phyloP scores from a whole-genome alignment of 2,797 vertebrate genomes.

The Capromys pilorides region DNA sequence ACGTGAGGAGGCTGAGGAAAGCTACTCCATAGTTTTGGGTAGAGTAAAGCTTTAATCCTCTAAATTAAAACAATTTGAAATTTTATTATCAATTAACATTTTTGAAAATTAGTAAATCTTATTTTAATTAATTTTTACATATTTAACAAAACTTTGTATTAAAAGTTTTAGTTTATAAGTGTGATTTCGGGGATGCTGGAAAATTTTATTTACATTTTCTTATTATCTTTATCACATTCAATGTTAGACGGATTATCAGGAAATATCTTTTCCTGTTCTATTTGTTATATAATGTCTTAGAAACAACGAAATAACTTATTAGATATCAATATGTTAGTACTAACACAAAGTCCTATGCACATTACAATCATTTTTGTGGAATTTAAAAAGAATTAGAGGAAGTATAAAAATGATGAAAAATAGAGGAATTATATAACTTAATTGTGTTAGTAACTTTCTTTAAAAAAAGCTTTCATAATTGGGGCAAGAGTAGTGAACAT shows the following conservation, averaged over 20 bases:
- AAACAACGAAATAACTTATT: neutral
- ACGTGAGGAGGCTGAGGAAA: neutral
- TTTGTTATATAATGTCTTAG: neutral
- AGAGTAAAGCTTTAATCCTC: neutral
- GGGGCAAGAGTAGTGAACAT: neutral
- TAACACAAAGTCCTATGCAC: neutral
- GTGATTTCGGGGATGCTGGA: fast-evolving
- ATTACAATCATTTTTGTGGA: neutral
- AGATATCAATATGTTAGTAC: neutral
- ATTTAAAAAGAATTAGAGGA: neutral
- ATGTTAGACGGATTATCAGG: no score
- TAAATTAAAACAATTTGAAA: neutral
- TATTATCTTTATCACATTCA: neutral
- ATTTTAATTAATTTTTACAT: neutral
- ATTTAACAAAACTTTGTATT: neutral
- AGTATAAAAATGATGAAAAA: neutral
- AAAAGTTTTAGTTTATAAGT: neutral
- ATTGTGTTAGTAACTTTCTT: neutral
- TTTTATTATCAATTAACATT: neutral
- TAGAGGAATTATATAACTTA: neutral
- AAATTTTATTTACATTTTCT: neutral
- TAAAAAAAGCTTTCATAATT: neutral
- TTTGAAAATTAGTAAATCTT: neutral
- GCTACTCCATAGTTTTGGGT: neutral
- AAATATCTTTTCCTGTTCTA: neutral